A percentile compares a stretch with the other conserved stretches of the same genome.
These are phyloP conservation scores for Andrena cerasifolii DNA, from an alignment of 1,140 invertebrate genomes.

Conservation along the genomic window DNA sequence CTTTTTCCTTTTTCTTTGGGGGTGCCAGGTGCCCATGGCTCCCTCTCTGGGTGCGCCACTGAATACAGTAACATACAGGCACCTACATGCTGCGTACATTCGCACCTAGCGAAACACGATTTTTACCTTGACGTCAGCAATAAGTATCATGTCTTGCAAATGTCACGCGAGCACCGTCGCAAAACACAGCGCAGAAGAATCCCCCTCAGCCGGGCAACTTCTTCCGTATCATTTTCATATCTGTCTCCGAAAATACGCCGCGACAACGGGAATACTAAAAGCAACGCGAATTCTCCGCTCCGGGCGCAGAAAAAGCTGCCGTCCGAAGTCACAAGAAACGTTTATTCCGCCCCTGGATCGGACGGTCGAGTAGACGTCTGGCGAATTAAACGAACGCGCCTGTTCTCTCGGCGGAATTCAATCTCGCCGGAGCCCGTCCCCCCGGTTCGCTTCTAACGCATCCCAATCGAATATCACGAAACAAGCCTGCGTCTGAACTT, in stretches of 20 bases:
- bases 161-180: neutral
- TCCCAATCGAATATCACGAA: too few species aligned
- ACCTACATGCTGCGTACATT: too few species aligned
- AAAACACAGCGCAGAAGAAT: neutral
- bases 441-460: too few species aligned
- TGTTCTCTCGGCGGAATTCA: neutral
- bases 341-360: neutral
- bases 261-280: neutral
- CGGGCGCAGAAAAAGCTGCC: neutral
- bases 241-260: neutral
- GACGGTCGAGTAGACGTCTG: neutral
- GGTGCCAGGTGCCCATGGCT: too few species aligned
- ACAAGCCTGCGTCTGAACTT: too few species aligned
- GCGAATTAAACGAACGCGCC: neutral
- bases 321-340: neutral
- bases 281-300: neutral
- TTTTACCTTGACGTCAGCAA: neutral
- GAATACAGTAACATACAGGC: too few species aligned
- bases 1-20: too few species aligned
- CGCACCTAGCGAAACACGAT: neutral
- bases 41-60: too few species aligned
- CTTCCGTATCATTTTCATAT: neutral
- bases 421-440: neutral
- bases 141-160: too few species aligned
- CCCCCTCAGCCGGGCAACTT: neutral